Evolutionary conservation across 1,140 invertebrate genomes (phyloP), one percentile per base, ranked within the genome.

Genomic region (Drosophila orosa): DNA sequence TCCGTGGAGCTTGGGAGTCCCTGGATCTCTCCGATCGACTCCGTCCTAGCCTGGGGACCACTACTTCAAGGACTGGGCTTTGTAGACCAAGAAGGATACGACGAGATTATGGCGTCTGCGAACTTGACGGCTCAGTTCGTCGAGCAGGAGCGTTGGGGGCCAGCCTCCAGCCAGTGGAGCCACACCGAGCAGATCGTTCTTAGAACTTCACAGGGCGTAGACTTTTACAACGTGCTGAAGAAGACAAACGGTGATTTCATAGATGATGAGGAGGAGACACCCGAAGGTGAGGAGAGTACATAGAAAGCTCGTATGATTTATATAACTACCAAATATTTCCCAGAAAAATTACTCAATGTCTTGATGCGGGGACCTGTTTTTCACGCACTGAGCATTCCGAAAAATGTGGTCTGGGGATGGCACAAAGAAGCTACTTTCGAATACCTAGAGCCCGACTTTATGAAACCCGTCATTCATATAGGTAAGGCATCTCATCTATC

Each of bases 21-120:
- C 0, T 98, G 97, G 97, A 96, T 97, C 57, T 96, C 95, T 19
- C 96, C 97, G 0, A 94, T 97, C 47, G 96, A 97, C 85, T 95
- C 95, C 15, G 95, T 96, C 1, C 95, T 47, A 2, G 95, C 95
- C 5, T 98, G 96, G 97, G 96, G 94, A 5, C 95, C 95, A 0
- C 92, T 98, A 22, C 35, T 87, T 9, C 54, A 52, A 13, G 56
- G 78, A 4, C 17, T 94, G 82, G 95, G 95, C 17, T 92, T 95
- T 60, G 92, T 96, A 5, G 95, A 96, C 78, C 91, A 93, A 15
- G 75, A 91, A 44, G 95, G 95, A 0, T 93, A 94, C 66, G 87
- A 93, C 2, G 61, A 80, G n/a, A 94, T 95, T 25, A 90, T 94
- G 50, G 71, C 42, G 17, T 78, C 90, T 17, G 95, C 95, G 0